Evolutionary conservation across 1,140 invertebrate genomes (phyloP), one percentile per base, ranked within the genome.

Genomic region (Drosophila pachea): DNA sequence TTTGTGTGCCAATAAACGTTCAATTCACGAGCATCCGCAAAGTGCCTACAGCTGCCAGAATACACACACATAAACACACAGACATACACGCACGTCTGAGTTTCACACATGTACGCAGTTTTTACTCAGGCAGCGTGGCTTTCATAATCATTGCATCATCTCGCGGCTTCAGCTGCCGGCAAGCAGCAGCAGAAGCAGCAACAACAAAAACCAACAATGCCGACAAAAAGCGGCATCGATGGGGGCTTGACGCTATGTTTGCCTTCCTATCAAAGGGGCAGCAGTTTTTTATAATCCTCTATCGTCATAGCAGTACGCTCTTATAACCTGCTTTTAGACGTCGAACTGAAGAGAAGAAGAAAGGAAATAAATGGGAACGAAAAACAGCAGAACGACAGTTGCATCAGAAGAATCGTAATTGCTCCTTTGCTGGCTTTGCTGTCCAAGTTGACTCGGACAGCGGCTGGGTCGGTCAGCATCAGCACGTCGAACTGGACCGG

Each of bases 1-100:
- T 78, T 86, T 86, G 83, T 86, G 77, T 86, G 66, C 87, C 74
- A 76, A 83, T 86, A 86, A 87, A 73, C 83, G 83, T 82, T 86
- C 83, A 71, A 78, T 86, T 86, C 82, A 86, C 66, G 72, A 75
- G 74, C 77, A 71, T 73, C 74, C 75, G 74, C 66, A 86, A 86
- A 81, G 82, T 84, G 73, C 76, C 79, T 84, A 78, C 75, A 84
- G 73, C 79, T 84, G 79, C 56, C 81, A 84, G 71, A 55, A 65
- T 48, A 65, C 36, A 71, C 48, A 56, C 36, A 56, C 33, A 42
- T 42, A 43, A 22, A 48, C 47, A 54, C 47, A 64, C 53, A 66
- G 48, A 62, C 38, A 48, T 50, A 47, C 38, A 50, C 40, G 47
- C 60, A 67, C 69, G n/a, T n/a, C n/a, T n/a, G n/a, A n/a, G n/a